Base-by-base conservation (phyloP, 2,888 invertebrate species). In the Trichopria drosophilae region DNA sequence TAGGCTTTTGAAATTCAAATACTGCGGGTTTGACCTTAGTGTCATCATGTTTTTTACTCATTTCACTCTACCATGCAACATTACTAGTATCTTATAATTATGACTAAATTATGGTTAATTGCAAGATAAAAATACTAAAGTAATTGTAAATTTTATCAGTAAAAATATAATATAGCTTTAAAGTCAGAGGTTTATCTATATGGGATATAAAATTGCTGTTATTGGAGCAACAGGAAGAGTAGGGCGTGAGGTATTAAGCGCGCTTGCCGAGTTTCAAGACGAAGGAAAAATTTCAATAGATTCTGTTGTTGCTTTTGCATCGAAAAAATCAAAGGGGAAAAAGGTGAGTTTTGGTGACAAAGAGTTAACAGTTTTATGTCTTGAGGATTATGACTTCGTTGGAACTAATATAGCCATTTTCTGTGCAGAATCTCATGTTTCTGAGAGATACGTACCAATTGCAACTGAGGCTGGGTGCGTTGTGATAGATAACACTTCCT, bases 21-120 rank as follows among this genome's bases (percentile, higher is more conserved):
- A 44, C 35, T 44, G 26, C 44, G 35, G 44, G 44, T 44, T 44
- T 44, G 35, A 44, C 44, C 44, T 44, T 44, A 44, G 44, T 44
- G 34, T 44, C 44, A 44, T 44, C 44, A 35, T 35, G 35, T 44
- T 44, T 35, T n/a, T 44, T 44, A 44, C 10, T 44, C 44, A 44
- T 44, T 44, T 44, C 44, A 44, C 10, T 44, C 35, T n/a, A 44
- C 35, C 35, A 44, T 44, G 44, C 35, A 35, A 44, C 28, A 44
- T 44, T 44, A 44, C 44, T 35, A 44, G 35, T 34, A 35, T 44
- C 35, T 34, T 35, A 44, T 44, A 44, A 44, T 44, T 35, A 44
- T 44, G 35, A 35, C 44, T 44, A 44, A 44, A 43, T 43, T 43
- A 43, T 34, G 34, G 34, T 43, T 43, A 43, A 43, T 43, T 43